Evolutionary conservation across 2,113 vertebrate species (phyloP), one percentile per base, ranked within the genome.

Genomic region (Triplophysa dalaica): DNA sequence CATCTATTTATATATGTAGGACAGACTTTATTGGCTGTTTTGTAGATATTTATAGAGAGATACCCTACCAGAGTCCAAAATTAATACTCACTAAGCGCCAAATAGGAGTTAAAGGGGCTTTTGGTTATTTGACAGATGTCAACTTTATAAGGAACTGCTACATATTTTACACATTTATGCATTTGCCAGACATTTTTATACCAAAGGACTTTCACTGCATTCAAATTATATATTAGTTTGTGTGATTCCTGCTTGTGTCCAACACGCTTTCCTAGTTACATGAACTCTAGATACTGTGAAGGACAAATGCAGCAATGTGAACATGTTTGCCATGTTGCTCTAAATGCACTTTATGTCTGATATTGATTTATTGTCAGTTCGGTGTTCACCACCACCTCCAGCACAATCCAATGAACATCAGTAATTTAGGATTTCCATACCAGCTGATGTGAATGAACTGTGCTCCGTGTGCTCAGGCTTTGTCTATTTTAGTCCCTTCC

Each of bases 401-500:
- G 45, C 13, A 26, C 16, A 68, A 10, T 10, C 33, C 8, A 33
- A 41, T 56, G 63, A 21, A 50, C 75, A 56, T 50, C 72, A 52
- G 63, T 14, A 5, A 78, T 41, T 33, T 56, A 24, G 19, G 72
- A 61, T 48, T 65, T 70, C 19, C 65, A 52, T 43, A 63, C 0
- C 67, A 58, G 45, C 61, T n/a, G 45, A n/a, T 79, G 72, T 63
- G 38, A 73, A 38, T 70, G n/a, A 77, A 61, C 61, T 48, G 66
- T 70, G 73, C 58, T 77, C 10, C 45, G 41, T 54, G 62, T 54
- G 54, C 63, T 72, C 13, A 61, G 41, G 78, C 58, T 65, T 75
- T 72, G 67, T 73, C 82, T 83, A 81, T 81, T 80, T 83, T 83
- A 62, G 80, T 52, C 78, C n/a, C 48, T 63, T 21, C 21, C 21